Percentiles rank a stretch among this genome's conserved stretches.
Evolutionary conservation across 1,140 invertebrate genomes (phyloP).

Genomic region (Drosophila cardini): DNA sequence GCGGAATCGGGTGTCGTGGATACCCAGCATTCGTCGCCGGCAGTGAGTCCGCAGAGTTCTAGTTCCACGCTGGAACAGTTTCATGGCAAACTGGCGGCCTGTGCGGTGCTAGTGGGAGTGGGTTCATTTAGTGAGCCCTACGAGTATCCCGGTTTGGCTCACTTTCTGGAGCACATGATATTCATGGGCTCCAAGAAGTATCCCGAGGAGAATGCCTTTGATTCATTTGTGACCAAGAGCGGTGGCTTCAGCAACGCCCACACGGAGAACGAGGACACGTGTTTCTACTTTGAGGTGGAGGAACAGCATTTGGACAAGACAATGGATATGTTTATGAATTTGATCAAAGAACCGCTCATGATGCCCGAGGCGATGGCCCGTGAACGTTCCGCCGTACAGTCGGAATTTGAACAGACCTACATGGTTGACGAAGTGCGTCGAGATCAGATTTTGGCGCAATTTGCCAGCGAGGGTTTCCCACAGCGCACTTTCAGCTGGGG

Average conservation of each 20-base stretch:
- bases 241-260: slow-evolving; percentile 93
- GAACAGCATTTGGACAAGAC: slow-evolving; percentile 90
- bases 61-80: slow-evolving; percentile 42
- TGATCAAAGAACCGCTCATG: slow-evolving; percentile 95
- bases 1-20: background rate
- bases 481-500: slow-evolving; percentile 94
- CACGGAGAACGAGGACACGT: slow-evolving; percentile 93
- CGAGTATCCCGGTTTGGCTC: slow-evolving; percentile 94
- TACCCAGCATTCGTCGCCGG: background rate
- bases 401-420: slow-evolving; percentile 85
- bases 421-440: slow-evolving; percentile 71
- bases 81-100: slow-evolving; percentile 87
- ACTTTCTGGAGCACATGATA: slow-evolving; percentile 98
- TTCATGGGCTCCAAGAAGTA: slow-evolving; percentile 96
- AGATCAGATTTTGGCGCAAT: slow-evolving; percentile 89
- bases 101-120: slow-evolving; percentile 89
- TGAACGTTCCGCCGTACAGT: slow-evolving; percentile 95
- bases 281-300: slow-evolving; percentile 94
- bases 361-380: slow-evolving; percentile 92
- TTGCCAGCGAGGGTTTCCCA: slow-evolving; percentile 90
- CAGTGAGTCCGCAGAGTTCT: background rate
- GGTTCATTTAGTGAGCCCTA: slow-evolving; percentile 89
- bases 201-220: slow-evolving; percentile 94
- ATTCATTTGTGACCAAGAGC: slow-evolving; percentile 91
- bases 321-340: slow-evolving; percentile 95